phyloP scores from a whole-genome alignment of 2,797 vertebrate genomes.

The Syndactyla subalaris region DNA sequence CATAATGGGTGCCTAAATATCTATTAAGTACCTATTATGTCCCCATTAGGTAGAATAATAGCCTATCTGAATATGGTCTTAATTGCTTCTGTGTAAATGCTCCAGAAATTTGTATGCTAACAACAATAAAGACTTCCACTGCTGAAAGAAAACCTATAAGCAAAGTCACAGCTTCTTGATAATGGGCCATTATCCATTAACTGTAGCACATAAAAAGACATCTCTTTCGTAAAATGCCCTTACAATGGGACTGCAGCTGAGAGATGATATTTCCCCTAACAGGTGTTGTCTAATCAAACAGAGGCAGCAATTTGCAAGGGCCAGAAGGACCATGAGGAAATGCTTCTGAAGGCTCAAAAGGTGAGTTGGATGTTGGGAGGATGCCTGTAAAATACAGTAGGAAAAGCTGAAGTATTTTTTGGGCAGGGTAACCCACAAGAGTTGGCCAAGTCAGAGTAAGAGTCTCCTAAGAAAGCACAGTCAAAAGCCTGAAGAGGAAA shows the following conservation, averaged over 20 bases:
- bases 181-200: constrained; percentile 55
- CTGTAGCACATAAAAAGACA: constrained; percentile 13
- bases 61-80: constrained; percentile 16
- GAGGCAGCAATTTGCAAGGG: not conserved
- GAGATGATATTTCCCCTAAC: not conserved
- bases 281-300: not conserved
- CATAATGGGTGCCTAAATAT: constrained; percentile 19
- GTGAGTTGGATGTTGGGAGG: rapidly evolving
- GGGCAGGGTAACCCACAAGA: not conserved
- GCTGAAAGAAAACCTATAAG: constrained; percentile 30
- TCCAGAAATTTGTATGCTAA: constrained; percentile 42
- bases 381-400: not conserved
- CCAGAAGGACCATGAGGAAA: not conserved
- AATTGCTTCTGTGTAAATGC: constrained; percentile 51
- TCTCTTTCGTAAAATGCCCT: not conserved
- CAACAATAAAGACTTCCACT: constrained; percentile 25
- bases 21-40: constrained; percentile 34
- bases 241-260: not conserved
- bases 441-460: not conserved
- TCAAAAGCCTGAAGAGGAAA: not conserved
- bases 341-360: not conserved
- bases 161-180: constrained; percentile 53
- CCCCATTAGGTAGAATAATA: constrained; percentile 44
- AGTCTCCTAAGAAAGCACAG: not conserved
- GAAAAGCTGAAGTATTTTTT: not conserved